A percentile compares a stretch with the other conserved stretches of the same genome.
Evolutionary conservation across 2,888 invertebrate genomes (phyloP).

Genomic region (Lordiphosa fenestrarum): DNA sequence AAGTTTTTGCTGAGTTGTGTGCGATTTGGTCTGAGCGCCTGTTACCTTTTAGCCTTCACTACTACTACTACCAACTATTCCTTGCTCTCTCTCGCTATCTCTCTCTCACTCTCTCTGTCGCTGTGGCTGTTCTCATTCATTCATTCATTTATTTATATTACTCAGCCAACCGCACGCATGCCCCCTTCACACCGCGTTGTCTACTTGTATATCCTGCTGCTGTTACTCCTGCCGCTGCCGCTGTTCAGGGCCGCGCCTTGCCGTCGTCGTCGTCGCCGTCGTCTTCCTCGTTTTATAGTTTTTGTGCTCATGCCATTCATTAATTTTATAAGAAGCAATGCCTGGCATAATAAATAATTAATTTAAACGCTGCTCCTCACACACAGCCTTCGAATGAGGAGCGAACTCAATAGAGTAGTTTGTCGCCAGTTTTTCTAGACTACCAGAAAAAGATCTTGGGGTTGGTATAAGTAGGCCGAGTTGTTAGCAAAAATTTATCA

Average conservation of each 20-base stretch:
- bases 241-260: constrained; percentile 23
- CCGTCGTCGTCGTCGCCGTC: constrained; percentile 14
- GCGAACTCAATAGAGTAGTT: too few relatives aligned
- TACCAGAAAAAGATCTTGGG: too few relatives aligned
- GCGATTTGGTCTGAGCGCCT: constrained; percentile 49
- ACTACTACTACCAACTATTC: constrained; percentile 52
- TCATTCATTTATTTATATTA: constrained; percentile 71
- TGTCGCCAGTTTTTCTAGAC: too few relatives aligned
- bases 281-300: constrained; percentile 60
- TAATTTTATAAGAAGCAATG: constrained; percentile 78
- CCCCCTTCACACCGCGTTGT: constrained; percentile 26
- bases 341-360: constrained; percentile 77
- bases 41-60: constrained; percentile 56
- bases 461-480: too few relatives aligned
- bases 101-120: constrained; percentile 8
- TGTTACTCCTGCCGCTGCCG: constrained; percentile 15
- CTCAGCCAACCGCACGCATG: constrained; percentile 64
- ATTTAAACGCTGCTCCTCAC: constrained; percentile 60
- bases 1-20: constrained; percentile 18
- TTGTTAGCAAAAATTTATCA: too few relatives aligned
- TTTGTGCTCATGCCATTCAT: constrained; percentile 76
- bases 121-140: constrained; percentile 34
- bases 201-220: constrained; percentile 16
- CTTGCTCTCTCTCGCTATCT: constrained; percentile 23
- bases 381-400: not conserved